Base-by-base conservation (phyloP, 2,797 vertebrate genomes). In the Hydrolagus colliei region DNA sequence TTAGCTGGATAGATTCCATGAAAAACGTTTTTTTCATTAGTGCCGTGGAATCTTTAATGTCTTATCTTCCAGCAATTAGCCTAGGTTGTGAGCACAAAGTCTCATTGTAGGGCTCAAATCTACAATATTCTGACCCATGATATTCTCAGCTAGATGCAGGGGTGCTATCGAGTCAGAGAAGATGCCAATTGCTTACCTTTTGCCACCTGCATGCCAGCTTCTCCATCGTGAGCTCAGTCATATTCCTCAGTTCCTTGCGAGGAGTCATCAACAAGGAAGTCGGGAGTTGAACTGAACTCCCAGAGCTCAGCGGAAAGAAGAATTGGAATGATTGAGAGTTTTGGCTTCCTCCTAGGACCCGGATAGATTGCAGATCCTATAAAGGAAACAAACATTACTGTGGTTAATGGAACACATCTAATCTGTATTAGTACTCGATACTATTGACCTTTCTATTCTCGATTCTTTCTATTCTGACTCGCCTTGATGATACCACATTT, bases 181-280 rank as follows among this genome's bases (percentile, higher is more conserved):
- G 41, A 6, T 52, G 41, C 41, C 41, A 52, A 52, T 52, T 52
- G 2, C 91, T 92, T 90, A 97, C 97, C 95, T 96, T 97, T 87
- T 93, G 94, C 97, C 97, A 98, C 73, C 94, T 94, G 87, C 97
- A 98, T 88, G 95, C 91, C 85, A 97, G 94, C 93, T 96, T 96
- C 89, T 95, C 95, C 71, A 91, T 89, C 0, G 94, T 95, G 86
- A 94, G 92, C 89, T 96, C 96, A 0, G 95, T 91, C 9, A 95
- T 93, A 65, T 94, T 91, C 16, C 92, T 92, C 86, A 94, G 96
- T 89, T 97, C 96, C 91, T 95, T 94, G 84, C 91, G 88, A 16
- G 93, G 90, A 5, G 93, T 91, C 71, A 94, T 92, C 89, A 97
- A 95, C 89, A 96, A 89, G 0, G 97, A 91, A 0, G 95, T 91